A percentile compares a stretch with the other conserved stretches of the same genome.
phyloP scores from a whole-genome alignment of 2,888 invertebrate genomes.

The Agrochola litura region DNA sequence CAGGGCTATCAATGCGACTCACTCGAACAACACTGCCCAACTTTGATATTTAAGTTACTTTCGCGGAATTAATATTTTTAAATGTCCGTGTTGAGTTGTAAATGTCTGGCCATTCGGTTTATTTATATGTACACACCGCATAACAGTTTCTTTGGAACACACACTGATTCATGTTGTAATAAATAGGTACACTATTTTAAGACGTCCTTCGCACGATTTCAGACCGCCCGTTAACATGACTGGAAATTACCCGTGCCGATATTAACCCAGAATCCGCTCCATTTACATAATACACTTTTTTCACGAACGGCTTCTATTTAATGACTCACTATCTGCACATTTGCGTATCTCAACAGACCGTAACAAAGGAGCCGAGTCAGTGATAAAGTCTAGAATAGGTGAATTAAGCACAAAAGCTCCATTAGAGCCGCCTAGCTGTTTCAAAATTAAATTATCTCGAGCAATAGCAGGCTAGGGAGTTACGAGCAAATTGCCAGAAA shows the following conservation, averaged over 20 bases:
- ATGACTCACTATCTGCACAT: conserved; percentile 68
- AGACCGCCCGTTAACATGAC: conserved; percentile 82
- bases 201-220: conserved; percentile 88
- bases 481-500: conserved; percentile 86
- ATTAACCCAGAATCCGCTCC: conserved; percentile 79
- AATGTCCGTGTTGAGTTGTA: conserved; percentile 68
- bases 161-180: conserved; percentile 82
- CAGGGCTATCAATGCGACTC: conserved; percentile 71
- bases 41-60: conserved; percentile 75
- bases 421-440: conserved; percentile 75
- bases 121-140: conserved; percentile 71
- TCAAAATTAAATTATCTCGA: conserved; percentile 82
- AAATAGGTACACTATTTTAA: conserved; percentile 86
- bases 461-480: conserved; percentile 79
- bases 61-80: conserved; percentile 72
- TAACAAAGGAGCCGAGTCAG: conserved; percentile 68
- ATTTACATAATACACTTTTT: conserved; percentile 78
- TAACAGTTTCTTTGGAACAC: conserved; percentile 76
- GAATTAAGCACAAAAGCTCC: conserved; percentile 77
- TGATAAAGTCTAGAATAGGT: conserved; percentile 69
- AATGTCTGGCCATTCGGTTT: conserved; percentile 68
- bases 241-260: conserved; percentile 82
- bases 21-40: conserved; percentile 72
- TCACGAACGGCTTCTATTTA: conserved; percentile 67
- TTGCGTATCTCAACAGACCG: conserved; percentile 66